Base-by-base conservation (phyloP, 2,113 vertebrate genomes). In the Setophaga kirtlandii region DNA sequence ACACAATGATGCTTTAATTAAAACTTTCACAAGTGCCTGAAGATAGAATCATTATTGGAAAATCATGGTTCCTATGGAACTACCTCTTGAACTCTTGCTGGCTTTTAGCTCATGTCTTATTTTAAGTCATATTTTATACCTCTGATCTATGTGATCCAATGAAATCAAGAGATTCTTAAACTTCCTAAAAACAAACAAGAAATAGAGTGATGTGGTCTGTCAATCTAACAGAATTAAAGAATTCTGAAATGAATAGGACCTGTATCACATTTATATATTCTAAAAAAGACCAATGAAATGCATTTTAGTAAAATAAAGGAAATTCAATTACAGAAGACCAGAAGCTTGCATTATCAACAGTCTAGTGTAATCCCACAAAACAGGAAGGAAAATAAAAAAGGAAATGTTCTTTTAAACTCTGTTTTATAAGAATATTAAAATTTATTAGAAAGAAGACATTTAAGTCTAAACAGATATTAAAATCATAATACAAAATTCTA, bases 301-400 rank as follows among this genome's bases (percentile, higher is more conserved):
- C 49, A 58, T 46, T 30, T 11, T 71, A 56, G 53, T 58, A 89
- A 82, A 94, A 87, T 25, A 87, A 84, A 75, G 58, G 62, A 89
- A 95, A 95, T 94, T 84, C 41, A 91, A 68, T 96, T 94, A 84
- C 20, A 76, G 33, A 64, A 71, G 60, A 71, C 62, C 70, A 84
- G 81, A 91, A 89, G 31, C 49, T 89, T 73, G 53, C 25, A 46
- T 82, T 95, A 60, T 85, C 80, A 94, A 35, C 15, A 63, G 18
- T 64, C 52, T 64, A 74, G 41, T 56, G 42, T 16, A 79, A 76
- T 73, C n/a, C 35, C 58, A 87, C 10, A 22, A 91, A 93, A 69
- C 30, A 85, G 74, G 81, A 96, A 95, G 84, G 58, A 91, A 96
- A 87, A 18, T 4, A 62, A 76, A 90, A 87, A 73, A 39, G 67